Percentiles rank a stretch among this genome's conserved stretches.
Evolutionary conservation across 2,113 vertebrate genomes (phyloP).

Genomic region (Dascyllus trimaculatus): DNA sequence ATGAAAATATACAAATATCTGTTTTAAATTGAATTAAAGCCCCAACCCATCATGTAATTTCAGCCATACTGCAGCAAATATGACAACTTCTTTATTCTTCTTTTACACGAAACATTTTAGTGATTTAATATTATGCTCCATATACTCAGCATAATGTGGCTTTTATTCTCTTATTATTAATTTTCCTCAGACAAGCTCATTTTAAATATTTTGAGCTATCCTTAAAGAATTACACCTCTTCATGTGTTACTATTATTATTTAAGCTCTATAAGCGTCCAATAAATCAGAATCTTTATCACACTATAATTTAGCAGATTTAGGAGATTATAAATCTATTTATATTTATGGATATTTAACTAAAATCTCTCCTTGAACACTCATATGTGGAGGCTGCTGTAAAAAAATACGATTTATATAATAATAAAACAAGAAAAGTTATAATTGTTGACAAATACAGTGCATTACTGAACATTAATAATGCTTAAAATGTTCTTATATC

Average conservation of each 20-base stretch:
- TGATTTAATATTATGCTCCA: neutral
- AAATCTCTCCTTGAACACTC: neutral
- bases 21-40: constrained; percentile 14
- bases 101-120: neutral
- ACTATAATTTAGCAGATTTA: no score
- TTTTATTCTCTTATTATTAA: neutral
- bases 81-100: no score
- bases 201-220: neutral
- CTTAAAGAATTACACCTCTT: neutral
- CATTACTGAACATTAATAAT: neutral
- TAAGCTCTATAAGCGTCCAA: neutral
- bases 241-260: neutral
- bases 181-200: neutral
- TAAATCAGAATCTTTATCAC: neutral
- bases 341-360: no score
- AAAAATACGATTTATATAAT: neutral
- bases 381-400: neutral
- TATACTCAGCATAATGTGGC: neutral
- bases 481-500: neutral
- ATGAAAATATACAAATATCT: constrained; percentile 5
- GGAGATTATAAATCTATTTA: no score
- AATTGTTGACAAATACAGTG: neutral
- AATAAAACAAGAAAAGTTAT: neutral
- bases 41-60: neutral
- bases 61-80: neutral